Percentiles rank a stretch among this genome's conserved stretches.
Evolutionary conservation across 2,797 vertebrate genomes (phyloP).

Genomic region (Simalia tracyae): DNA sequence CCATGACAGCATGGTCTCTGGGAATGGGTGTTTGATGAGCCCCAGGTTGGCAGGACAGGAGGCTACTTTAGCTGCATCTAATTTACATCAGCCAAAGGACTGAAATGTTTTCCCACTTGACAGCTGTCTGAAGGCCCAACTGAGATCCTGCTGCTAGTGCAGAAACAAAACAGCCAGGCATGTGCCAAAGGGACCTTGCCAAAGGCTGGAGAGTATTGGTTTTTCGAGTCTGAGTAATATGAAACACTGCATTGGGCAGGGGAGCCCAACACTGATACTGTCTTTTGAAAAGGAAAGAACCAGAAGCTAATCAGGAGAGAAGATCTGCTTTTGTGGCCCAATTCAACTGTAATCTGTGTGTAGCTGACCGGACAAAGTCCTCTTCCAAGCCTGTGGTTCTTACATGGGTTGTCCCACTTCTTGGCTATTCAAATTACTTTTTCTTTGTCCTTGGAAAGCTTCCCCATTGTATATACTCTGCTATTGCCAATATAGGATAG

Average conservation of each 20-base stretch:
- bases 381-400: neutral
- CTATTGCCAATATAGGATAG: neutral
- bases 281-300: neutral
- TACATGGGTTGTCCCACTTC: neutral
- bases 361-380: neutral
- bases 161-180: constrained; percentile 33
- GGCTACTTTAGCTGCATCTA: neutral
- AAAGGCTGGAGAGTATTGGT: constrained; percentile 35
- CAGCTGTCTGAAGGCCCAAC: constrained; percentile 47
- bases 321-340: neutral
- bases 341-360: neutral
- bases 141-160: constrained; percentile 50
- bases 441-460: neutral
- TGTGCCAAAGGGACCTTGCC: constrained; percentile 38
- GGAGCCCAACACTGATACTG: neutral
- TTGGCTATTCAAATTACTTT: neutral
- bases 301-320: neutral
- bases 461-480: neutral
- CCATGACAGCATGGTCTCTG: neutral
- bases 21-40: neutral
- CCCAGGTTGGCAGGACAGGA: neutral
- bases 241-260: neutral
- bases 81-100: constrained; percentile 25
- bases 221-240: neutral
- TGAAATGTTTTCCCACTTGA: constrained; percentile 48